Conservation (phyloP, 2,113 vertebrate genomes). For the Microcebus murinus region DNA sequence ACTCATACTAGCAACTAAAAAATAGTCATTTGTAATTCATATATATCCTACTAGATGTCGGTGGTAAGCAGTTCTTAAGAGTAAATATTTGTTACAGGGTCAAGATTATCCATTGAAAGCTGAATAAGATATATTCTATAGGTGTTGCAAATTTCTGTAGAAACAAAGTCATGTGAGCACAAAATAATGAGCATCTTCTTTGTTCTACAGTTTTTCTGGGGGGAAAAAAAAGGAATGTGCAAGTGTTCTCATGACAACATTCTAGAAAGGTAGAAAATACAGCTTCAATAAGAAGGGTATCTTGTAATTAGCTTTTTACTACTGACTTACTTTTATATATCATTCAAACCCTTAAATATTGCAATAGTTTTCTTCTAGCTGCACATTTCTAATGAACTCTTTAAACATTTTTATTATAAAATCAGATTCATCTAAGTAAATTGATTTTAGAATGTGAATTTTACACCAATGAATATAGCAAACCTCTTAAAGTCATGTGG, state of each 20-base stretch:
- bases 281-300: not conserved
- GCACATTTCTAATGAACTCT: not conserved
- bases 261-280: not conserved
- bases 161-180: not conserved
- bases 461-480: not conserved
- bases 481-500: not conserved
- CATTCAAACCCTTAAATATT: not conserved
- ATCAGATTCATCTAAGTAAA: not conserved
- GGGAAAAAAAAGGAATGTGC: not conserved
- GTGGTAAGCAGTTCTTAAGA: not conserved
- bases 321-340: not conserved
- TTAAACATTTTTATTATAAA: not conserved
- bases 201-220: not conserved
- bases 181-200: not conserved
- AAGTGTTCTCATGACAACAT: not conserved
- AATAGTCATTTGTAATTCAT: not conserved
- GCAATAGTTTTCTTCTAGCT: not conserved
- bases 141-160: not conserved
- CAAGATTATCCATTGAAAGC: slow-evolving; percentile 41
- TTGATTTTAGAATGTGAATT: not conserved
- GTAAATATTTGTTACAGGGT: slow-evolving; percentile 61
- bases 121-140: slow-evolving; percentile 44
- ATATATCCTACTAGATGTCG: not conserved
- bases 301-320: not conserved
- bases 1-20: slow-evolving; percentile 3